A percentile compares a stretch with the other conserved stretches of the same genome.
These are phyloP conservation scores for Brachionus rotundiformis DNA, from an alignment of 1,140 invertebrate species.

Conservation along the genomic window DNA sequence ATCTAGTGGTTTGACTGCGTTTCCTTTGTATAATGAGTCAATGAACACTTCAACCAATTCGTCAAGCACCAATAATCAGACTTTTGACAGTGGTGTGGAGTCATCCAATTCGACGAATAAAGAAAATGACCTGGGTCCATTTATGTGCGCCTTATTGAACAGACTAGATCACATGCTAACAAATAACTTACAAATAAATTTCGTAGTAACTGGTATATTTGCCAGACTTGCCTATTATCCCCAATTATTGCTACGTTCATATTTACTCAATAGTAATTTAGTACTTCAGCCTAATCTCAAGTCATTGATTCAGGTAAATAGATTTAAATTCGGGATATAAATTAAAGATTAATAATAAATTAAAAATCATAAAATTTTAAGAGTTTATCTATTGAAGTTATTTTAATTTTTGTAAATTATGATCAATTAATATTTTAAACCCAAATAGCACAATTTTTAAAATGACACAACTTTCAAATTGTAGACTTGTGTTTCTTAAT, in stretches of 20 bases:
- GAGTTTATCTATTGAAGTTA: too few species aligned
- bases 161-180: constrained; percentile 81
- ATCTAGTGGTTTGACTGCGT: constrained; percentile 7
- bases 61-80: constrained; percentile 6
- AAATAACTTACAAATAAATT: constrained; percentile 81
- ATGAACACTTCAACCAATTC: constrained; percentile 30
- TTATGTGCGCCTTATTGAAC: constrained; percentile 77
- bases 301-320: constrained; percentile 80
- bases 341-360: too few species aligned
- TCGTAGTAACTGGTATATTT: constrained; percentile 83
- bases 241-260: constrained; percentile 80
- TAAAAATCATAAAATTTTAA: not conserved
- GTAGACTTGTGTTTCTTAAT: too few species aligned
- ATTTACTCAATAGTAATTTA: constrained; percentile 81
- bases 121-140: constrained; percentile 70
- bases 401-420: too few species aligned
- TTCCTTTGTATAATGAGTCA: constrained; percentile 25
- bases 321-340: too few species aligned
- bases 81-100: constrained; percentile 49
- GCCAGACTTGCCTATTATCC: constrained; percentile 82
- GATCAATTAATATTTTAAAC: too few species aligned
- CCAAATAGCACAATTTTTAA: too few species aligned
- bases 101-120: constrained; percentile 6
- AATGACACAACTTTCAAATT: too few species aligned
- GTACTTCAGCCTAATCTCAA: constrained; percentile 84